A percentile compares a stretch with the other conserved stretches of the same genome.
These are phyloP conservation scores for Psittacula cyanocephala DNA, from an alignment of 2,113 vertebrate species.

Conservation along the genomic window DNA sequence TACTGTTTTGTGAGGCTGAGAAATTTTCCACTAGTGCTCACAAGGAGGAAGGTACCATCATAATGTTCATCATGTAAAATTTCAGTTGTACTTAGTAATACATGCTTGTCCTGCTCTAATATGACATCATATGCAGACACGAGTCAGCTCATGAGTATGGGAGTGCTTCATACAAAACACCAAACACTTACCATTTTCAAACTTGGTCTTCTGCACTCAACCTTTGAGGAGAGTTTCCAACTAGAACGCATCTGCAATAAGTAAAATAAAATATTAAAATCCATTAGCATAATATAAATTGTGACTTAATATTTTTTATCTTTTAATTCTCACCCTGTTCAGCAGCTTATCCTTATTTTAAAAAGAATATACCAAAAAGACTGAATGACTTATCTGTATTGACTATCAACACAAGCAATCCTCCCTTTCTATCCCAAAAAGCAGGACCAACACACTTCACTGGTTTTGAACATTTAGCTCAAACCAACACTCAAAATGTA, in stretches of 20 bases:
- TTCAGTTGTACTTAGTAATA: rapidly evolving
- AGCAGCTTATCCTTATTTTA: neutral
- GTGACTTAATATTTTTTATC: neutral
- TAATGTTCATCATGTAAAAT: neutral
- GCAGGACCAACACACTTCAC: neutral
- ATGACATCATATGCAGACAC: rapidly evolving
- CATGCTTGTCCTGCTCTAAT: neutral
- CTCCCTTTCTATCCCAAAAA: neutral
- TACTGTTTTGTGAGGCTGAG: neutral
- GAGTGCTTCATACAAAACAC: neutral
- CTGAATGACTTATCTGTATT: rapidly evolving
- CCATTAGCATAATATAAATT: neutral
- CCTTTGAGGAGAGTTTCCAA: neutral
- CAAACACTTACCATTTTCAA: conserved; percentile 9
- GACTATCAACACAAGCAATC: neutral
- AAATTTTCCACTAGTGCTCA: neutral
- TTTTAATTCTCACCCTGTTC: neutral
- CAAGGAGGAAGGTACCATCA: neutral
- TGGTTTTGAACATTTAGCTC: neutral
- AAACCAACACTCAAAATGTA: neutral
- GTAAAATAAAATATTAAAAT: conserved; percentile 29
- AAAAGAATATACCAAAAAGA: neutral
- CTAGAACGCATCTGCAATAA: conserved; percentile 62
- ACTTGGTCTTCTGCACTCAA: neutral
- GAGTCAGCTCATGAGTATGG: rapidly evolving